Percentiles rank a stretch among this genome's conserved stretches.
phyloP scores from a whole-genome alignment of 2,113 vertebrate genomes.

The Labeo catla region DNA sequence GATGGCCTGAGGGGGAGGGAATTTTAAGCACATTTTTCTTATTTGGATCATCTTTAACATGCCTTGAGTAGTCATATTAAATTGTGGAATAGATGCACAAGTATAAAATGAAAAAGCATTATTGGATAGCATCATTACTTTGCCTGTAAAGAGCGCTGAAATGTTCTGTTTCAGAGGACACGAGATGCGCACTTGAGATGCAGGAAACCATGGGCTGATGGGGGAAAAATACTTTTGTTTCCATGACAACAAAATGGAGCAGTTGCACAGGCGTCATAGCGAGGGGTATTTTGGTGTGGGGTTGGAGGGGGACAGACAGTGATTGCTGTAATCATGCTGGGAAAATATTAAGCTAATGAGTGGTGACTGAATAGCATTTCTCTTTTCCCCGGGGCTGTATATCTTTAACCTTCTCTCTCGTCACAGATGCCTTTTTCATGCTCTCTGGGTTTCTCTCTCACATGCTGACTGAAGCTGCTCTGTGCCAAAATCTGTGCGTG shows the following conservation, averaged over 20 bases:
- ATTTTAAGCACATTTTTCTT: no score
- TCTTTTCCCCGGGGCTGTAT: conserved; percentile 9
- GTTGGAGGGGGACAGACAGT: conserved; percentile 23
- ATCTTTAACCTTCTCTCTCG: conserved; percentile 35
- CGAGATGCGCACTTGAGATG: conserved; percentile 7
- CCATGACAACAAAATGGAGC: conserved; percentile 35
- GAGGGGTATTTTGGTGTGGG: conserved; percentile 3
- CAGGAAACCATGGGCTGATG: conserved; percentile 3
- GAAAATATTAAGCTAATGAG: conserved; percentile 40
- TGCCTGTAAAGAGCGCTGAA: background rate
- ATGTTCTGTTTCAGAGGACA: conserved; percentile 15
- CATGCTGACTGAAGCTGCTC: conserved; percentile 34
- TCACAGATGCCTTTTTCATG: conserved; percentile 34
- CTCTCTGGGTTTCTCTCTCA: conserved; percentile 15
- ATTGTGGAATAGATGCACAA: background rate
- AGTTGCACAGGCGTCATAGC: conserved; percentile 5
- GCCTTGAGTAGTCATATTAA: background rate
- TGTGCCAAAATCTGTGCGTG: conserved; percentile 33
- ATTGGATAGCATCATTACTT: background rate
- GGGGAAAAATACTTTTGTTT: conserved; percentile 45
- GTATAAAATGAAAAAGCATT: background rate
- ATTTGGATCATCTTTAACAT: background rate
- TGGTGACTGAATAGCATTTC: conserved; percentile 36
- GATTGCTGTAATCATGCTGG: conserved; percentile 44
- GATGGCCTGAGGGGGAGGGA: no score